A percentile compares a stretch with the other conserved stretches of the same genome.
These are phyloP conservation scores for human (Homo sapiens) DNA, from an alignment of 2,113 vertebrate species.

Conservation along the genomic window DNA sequence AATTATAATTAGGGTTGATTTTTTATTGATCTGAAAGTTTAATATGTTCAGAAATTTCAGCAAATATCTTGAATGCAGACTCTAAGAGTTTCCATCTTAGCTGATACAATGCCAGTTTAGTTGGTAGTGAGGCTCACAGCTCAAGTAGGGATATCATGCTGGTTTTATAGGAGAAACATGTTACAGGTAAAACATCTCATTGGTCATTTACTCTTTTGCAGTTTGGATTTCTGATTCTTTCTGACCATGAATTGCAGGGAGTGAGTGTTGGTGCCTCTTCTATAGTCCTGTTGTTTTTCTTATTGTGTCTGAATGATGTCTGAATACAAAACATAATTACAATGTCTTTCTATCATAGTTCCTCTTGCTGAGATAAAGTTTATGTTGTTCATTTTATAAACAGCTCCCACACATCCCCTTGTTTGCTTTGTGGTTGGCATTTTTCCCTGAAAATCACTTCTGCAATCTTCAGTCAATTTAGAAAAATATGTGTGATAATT, in stretches of 20 bases:
- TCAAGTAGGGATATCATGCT: conserved; percentile 30
- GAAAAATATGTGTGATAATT: not conserved
- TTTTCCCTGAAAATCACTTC: not conserved
- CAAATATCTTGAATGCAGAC: conserved; percentile 30
- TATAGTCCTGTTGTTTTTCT: conserved; percentile 44
- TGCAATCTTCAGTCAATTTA: not conserved
- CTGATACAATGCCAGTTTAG: conserved; percentile 57
- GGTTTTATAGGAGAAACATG: conserved; percentile 52
- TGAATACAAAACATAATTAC: not conserved
- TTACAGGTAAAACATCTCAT: conserved; percentile 65
- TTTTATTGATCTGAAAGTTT: conserved; percentile 70
- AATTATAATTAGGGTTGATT: conserved; percentile 18
- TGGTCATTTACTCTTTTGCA: conserved; percentile 61
- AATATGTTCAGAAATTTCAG: conserved; percentile 18
- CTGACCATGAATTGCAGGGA: conserved; percentile 48
- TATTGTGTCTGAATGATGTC: conserved; percentile 37
- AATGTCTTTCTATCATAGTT: not conserved
- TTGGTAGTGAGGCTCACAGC: conserved; percentile 55
- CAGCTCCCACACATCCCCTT: not conserved
- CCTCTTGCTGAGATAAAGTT: conserved; percentile 9
- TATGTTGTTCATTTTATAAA: conserved; percentile 20
- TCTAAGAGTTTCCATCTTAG: conserved; percentile 38
- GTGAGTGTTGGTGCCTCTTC: conserved; percentile 51
- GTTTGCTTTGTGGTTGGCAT: not conserved
- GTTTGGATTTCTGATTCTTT: conserved; percentile 69